These are phyloP conservation scores for Agonopterix arenella DNA, from an alignment of 2,888 invertebrate species.

Conservation along the genomic window DNA sequence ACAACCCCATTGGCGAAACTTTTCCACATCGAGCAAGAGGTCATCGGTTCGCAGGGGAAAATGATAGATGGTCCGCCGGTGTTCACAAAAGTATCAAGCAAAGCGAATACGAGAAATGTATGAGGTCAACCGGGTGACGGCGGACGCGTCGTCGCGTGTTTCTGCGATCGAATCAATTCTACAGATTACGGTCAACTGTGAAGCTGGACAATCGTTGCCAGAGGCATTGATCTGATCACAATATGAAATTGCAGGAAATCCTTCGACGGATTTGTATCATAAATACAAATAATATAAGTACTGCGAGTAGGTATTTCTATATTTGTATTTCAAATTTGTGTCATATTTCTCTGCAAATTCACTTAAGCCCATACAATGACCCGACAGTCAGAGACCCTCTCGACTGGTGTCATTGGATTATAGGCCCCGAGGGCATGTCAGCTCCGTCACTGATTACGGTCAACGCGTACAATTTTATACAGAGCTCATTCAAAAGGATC, in stretches of 20 bases:
- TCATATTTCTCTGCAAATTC: too few relatives aligned
- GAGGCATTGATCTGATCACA: too few relatives aligned
- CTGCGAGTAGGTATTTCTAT: too few relatives aligned
- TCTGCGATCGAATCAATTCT: constrained; percentile 37
- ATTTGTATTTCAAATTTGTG: too few relatives aligned
- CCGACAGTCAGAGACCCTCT: too few relatives aligned
- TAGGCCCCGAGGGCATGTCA: too few relatives aligned
- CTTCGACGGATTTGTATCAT: too few relatives aligned
- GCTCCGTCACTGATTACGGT: constrained; percentile 55
- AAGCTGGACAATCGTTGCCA: neutral
- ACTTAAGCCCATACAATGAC: too few relatives aligned
- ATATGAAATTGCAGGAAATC: too few relatives aligned
- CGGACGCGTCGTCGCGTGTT: constrained; percentile 38
- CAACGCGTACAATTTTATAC: constrained; percentile 53
- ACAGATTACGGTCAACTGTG: neutral
- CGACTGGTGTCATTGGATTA: too few relatives aligned
- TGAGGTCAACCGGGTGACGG: constrained; percentile 55
- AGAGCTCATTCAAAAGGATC: constrained; percentile 41
- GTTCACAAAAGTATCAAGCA: constrained; percentile 55
- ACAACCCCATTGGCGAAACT: neutral
- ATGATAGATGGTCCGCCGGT: constrained; percentile 58
- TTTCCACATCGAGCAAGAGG: constrained; percentile 40
- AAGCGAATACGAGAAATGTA: constrained; percentile 47
- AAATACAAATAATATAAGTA: too few relatives aligned
- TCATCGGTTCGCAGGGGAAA: constrained; percentile 41